Base-by-base conservation (phyloP, 2,888 invertebrate genomes). In the Endomychus coccineus region DNA sequence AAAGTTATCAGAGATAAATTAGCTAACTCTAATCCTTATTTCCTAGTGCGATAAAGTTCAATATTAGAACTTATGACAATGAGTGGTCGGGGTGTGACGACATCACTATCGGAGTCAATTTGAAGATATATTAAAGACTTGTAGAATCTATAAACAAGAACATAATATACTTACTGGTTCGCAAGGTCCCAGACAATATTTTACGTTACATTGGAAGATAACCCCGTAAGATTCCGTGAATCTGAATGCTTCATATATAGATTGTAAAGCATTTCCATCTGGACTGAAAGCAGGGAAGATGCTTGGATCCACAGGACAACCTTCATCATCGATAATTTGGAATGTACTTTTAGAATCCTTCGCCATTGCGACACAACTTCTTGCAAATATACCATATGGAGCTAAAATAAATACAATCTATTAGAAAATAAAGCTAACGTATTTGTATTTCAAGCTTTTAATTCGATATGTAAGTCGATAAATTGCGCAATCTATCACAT, bases 211-310 rank as follows among this genome's bases (percentile, higher is more conserved):
- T 63, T 94, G 92, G 80, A 94, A 94, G 63, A 94, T 94, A 43
- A 94, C 92, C 31, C 92, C 92, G 55, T 94, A 94, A 7, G 91
- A 92, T 64, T 94, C 92, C 1, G 92, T 94, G 64, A 94, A 94
- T 59, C 92, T 77, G 74, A 94, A 94, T 1, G 92, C 92, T 68
- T 94, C 92, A 59, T 94, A 94, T 39, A 88, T 77, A 0, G 90
- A 89, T 56, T 92, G 88, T 41, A 91, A 69, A 1, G 90, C 90
- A 64, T 89, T 89, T 39, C 89, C 90, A 55, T 90, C 90, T 27
- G 89, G 87, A 31, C 78, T 80, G 67, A 94, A 94, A 12, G 86
- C 86, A 3, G 92, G 92, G 77, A 94, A 94, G 54, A 94, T 94
- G 30, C 83, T 83, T 2, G 90, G 86, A 64, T 94, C 92, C 49